phyloP scores from a whole-genome alignment of 2,113 vertebrate species.

The Eudyptes chrysolophus region DNA sequence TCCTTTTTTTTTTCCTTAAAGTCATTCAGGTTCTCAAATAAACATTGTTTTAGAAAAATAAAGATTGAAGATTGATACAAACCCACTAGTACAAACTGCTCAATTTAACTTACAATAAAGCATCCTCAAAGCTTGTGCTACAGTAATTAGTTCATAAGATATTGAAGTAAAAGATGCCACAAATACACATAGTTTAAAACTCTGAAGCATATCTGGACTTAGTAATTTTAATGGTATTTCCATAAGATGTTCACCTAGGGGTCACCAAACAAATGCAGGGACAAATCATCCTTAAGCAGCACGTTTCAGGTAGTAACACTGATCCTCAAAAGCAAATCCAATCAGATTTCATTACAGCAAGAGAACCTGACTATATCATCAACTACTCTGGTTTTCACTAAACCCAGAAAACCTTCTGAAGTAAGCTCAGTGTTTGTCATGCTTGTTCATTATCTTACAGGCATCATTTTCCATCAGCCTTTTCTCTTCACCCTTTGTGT shows the following conservation, averaged over 20 bases:
- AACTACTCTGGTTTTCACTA: not conserved
- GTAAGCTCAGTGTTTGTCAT: not conserved
- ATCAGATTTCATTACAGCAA: not conserved
- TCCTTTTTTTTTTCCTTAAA: not conserved
- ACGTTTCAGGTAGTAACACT: not conserved
- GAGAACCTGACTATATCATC: not conserved
- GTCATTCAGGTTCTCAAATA: not conserved
- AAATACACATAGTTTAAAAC: not conserved
- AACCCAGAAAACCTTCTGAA: not conserved
- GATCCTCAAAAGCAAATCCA: not conserved
- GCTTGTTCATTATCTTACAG: not conserved
- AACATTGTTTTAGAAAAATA: not conserved
- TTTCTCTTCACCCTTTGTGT: not conserved
- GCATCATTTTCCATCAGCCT: not conserved
- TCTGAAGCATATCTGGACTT: not conserved
- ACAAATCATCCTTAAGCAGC: not conserved
- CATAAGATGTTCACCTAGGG: not conserved
- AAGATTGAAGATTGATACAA: not conserved
- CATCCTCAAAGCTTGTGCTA: not conserved
- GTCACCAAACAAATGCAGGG: not conserved
- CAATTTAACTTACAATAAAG: not conserved
- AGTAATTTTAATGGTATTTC: not conserved
- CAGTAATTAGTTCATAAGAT: accelerated
- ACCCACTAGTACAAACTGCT: not conserved
- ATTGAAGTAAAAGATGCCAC: not conserved